phyloP scores from a whole-genome alignment of 1,140 invertebrate species.

The Cotesia vestalis region DNA sequence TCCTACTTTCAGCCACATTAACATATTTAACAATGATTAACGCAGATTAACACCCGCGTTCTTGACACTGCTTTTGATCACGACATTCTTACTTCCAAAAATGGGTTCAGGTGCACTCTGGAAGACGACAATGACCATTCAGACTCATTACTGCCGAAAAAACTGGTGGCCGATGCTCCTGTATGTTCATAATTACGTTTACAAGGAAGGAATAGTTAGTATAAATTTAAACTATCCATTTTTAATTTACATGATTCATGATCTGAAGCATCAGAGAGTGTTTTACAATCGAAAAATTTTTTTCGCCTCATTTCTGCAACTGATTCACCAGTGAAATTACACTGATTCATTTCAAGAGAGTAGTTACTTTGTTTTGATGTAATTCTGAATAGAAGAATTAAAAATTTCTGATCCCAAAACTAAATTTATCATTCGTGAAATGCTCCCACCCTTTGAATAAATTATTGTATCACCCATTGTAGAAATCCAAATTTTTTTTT shows the following conservation, averaged over 20 bases:
- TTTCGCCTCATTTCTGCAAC: no score
- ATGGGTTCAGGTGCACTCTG: slow-evolving; percentile 62
- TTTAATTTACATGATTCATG: no score
- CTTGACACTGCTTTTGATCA: slow-evolving; percentile 55
- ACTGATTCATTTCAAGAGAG: no score
- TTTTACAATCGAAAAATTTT: no score
- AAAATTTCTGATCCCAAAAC: slow-evolving; percentile 49
- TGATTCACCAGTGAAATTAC: no score
- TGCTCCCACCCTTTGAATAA: slow-evolving; percentile 75
- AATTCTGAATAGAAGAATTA: not conserved
- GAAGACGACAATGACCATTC: slow-evolving; percentile 44
- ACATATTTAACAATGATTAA: not conserved
- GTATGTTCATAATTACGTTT: slow-evolving; percentile 70
- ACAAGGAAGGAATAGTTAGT: slow-evolving; percentile 52
- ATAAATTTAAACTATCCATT: not conserved
- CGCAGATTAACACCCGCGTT: slow-evolving; percentile 64
- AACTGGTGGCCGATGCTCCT: slow-evolving; percentile 71
- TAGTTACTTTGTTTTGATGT: no score
- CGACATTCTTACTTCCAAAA: slow-evolving; percentile 54
- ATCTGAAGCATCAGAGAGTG: no score
- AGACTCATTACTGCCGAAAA: slow-evolving; percentile 54
- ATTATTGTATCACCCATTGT: slow-evolving; percentile 76
- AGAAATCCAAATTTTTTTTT: slow-evolving; percentile 55
- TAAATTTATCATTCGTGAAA: slow-evolving; percentile 81
- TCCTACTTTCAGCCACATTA: no score